A percentile compares a stretch with the other conserved stretches of the same genome.
phyloP scores from a whole-genome alignment of 2,113 vertebrate genomes.

The Clinocottus analis region DNA sequence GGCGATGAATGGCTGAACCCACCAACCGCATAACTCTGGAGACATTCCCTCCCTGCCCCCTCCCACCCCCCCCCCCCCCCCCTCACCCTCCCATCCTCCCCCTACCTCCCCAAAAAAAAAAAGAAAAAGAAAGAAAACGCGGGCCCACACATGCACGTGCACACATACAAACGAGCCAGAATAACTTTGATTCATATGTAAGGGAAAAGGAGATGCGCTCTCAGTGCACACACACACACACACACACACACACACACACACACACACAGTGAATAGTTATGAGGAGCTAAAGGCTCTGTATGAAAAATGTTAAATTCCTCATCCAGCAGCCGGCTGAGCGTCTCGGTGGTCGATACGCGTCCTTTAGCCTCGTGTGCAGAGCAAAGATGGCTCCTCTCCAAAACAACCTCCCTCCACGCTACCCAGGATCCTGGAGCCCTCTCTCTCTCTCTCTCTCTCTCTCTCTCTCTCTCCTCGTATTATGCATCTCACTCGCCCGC shows the following conservation, averaged over 20 bases:
- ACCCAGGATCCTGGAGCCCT: conserved; percentile 75
- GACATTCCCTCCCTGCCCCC: conserved; percentile 57
- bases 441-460: no score
- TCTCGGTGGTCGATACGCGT: conserved; percentile 57
- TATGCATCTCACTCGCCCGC: conserved; percentile 72
- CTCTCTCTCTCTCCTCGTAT: conserved; percentile 76
- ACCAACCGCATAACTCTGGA: conserved; percentile 77
- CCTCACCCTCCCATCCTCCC: no score
- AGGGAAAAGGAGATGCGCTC: conserved; percentile 26
- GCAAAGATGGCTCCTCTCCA: conserved; percentile 80
- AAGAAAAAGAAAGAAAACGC: conserved; percentile 64
- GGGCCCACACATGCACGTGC: conserved; percentile 59
- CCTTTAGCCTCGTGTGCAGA: conserved; percentile 66
- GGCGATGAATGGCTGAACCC: conserved; percentile 72
- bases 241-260: background rate
- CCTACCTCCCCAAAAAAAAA: background rate
- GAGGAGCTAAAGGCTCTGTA: conserved; percentile 31
- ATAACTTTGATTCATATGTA: conserved; percentile 44
- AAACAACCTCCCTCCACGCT: conserved; percentile 74
- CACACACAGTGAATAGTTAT: conserved; percentile 16
- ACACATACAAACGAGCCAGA: conserved; percentile 12
- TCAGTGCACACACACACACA: background rate
- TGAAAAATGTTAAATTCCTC: conserved; percentile 47
- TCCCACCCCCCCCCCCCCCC: no score
- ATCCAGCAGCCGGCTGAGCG: conserved; percentile 64